Evolutionary conservation across 2,888 invertebrate species (phyloP).

Genomic region (Heteromyza rotundicornis): DNA sequence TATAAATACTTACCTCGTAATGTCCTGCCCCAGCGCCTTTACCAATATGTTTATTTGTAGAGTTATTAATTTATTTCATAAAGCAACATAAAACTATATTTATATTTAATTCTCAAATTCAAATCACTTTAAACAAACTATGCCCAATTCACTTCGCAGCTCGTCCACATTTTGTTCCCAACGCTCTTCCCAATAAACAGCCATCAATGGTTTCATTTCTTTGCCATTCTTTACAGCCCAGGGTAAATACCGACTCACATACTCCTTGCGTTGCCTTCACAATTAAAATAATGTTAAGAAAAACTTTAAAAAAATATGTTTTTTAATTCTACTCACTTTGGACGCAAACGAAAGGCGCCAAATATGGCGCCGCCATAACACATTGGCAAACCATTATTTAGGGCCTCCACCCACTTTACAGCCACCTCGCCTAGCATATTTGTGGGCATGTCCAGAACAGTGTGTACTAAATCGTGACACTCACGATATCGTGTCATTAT

Average conservation of each 20-base stretch:
- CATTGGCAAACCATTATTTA: constrained; percentile 96
- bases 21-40: no score
- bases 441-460: constrained; percentile 90
- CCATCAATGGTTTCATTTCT: constrained; percentile 79
- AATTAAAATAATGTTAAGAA: no score
- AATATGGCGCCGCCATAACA: constrained; percentile 91
- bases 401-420: constrained; percentile 97
- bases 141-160: constrained; percentile 81
- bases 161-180: constrained; percentile 88
- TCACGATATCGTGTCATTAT: constrained; percentile 98
- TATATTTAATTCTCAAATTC: background rate
- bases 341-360: constrained; percentile 85
- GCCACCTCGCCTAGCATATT: constrained; percentile 91
- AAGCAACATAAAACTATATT: no score
- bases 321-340: constrained; percentile 66
- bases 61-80: no score
- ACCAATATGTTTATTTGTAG: no score
- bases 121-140: constrained; percentile 65
- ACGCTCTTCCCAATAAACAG: constrained; percentile 89
- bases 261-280: constrained; percentile 77
- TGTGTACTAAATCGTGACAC: constrained; percentile 94
- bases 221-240: constrained; percentile 85
- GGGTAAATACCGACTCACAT: constrained; percentile 78
- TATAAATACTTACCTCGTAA: no score
- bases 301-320: constrained; percentile 16